Conservation (phyloP, 2,888 invertebrate species). For the Tetropium fuscum region DNA sequence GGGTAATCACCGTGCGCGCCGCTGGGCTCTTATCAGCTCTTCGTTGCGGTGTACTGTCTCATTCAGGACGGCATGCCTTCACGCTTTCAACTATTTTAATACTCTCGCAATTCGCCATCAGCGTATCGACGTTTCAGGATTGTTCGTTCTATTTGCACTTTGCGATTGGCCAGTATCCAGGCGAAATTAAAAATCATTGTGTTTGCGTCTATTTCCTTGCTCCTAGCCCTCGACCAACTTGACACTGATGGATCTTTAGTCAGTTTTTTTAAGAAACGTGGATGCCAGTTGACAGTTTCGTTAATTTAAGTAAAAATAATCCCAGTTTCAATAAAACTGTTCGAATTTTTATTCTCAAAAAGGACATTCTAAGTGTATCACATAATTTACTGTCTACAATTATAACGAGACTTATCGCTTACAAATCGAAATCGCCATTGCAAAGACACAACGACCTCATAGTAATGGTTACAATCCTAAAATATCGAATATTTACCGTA, state of each 20-base stretch:
- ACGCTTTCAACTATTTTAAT: conserved; percentile 45
- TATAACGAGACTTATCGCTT: no score
- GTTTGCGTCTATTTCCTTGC: background rate
- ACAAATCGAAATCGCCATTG: no score
- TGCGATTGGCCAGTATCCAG: background rate
- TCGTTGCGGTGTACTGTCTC: conserved; percentile 13
- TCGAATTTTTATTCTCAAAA: no score
- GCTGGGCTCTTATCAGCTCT: conserved; percentile 21
- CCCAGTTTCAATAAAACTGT: no score
- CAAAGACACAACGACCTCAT: no score
- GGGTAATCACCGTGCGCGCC: conserved; percentile 52
- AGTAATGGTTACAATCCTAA: no score
- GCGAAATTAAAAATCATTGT: conserved; percentile 4
- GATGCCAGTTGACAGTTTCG: no score
- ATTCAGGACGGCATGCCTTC: conserved; percentile 38
- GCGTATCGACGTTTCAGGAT: conserved; percentile 10
- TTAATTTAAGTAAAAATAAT: background rate
- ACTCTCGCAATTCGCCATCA: conserved; percentile 33
- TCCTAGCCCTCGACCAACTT: background rate
- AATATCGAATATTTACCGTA: no score
- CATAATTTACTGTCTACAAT: no score
- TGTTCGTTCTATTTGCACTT: conserved; percentile 12
- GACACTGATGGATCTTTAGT: background rate
- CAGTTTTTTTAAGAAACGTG: background rate
- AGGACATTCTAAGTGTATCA: no score